phyloP scores from a whole-genome alignment of 2,797 vertebrate species.

The Allobates femoralis region DNA sequence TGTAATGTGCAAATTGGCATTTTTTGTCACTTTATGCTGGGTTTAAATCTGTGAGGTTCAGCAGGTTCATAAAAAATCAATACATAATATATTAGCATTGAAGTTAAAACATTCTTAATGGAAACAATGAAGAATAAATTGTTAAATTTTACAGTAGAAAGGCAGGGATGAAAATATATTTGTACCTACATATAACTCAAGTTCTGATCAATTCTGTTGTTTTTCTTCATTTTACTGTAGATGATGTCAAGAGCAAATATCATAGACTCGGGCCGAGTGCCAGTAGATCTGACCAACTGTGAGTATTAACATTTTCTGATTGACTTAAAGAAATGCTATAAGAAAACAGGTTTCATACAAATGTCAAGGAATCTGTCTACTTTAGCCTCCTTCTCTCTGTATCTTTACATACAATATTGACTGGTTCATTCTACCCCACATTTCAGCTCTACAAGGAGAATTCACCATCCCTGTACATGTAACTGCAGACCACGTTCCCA shows the following conservation, averaged over 20 bases:
- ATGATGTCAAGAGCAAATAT: slow-evolving; percentile 7
- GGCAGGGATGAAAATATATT: too few relatives aligned
- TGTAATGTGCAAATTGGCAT: too few relatives aligned
- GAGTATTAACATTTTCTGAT: neutral
- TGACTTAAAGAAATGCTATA: neutral
- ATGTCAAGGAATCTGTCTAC: neutral
- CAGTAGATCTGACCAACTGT: neutral
- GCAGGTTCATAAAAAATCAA: too few relatives aligned
- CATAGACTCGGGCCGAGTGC: neutral
- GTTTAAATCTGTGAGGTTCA: too few relatives aligned
- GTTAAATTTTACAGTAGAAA: too few relatives aligned
- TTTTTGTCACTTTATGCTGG: too few relatives aligned
- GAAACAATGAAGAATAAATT: too few relatives aligned
- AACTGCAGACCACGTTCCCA: neutral
- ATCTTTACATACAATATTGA: neutral
- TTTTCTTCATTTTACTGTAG: neutral
- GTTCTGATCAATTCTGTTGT: neutral
- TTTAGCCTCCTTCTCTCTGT: neutral
- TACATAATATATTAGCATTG: too few relatives aligned
- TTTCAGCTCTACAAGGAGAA: slow-evolving; percentile 32
- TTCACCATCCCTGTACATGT: neutral
- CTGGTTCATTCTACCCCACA: neutral
- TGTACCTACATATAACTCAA: too few relatives aligned
- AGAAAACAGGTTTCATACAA: neutral
- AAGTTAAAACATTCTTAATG: too few relatives aligned